Base-by-base conservation (phyloP, 2,113 vertebrate species). In the Romanogobio albipinnatus region DNA sequence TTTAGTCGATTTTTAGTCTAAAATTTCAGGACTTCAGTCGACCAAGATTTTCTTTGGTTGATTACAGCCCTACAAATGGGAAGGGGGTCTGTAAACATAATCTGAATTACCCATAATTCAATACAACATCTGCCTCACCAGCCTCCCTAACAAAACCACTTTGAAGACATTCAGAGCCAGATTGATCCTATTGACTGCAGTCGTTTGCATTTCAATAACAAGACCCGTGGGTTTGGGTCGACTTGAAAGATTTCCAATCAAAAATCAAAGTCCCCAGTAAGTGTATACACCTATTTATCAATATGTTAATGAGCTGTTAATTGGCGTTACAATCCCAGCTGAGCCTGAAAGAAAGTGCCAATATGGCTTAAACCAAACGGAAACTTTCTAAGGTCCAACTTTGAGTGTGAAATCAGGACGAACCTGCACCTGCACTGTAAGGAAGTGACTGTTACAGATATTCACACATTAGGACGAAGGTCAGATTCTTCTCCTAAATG, bases 321-420 rank as follows among this genome's bases (percentile, higher is more conserved):
- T 24, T 2, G 10, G 9, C n/a, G n/a, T 56, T 29, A 53, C 14
- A 0, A 5, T 45, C 39, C 45, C 58, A 17, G 11, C 9, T 36
- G 17, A 26, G 14, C 29, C 14, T 10, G 15, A 26, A 33, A 19
- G 24, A 49, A 45, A 51, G n/a, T 22, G 13, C 22, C 29, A 39
- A 74, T 53, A 39, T 61, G 29, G 14, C 73, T 26, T 6, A 84
- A 83, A 82, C 13, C 45, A 61, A 53, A 58, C 39, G 56, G 13
- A 84, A 76, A 61, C 14, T 45, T 76, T 84, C 51, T 61, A 86
- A 86, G 85, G 82, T 82, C 85, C 74, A 83, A 68, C 22, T n/a
- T 6, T 33, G 58, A 49, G 84, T 9, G 24, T 39, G 75, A 86
- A n/a, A 62, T 58, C 61, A 33, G 51, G 51, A 84, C 29, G 59